These are phyloP conservation scores for Mesaphorura yosii DNA, from an alignment of 1,140 invertebrate genomes.

Conservation along the genomic window DNA sequence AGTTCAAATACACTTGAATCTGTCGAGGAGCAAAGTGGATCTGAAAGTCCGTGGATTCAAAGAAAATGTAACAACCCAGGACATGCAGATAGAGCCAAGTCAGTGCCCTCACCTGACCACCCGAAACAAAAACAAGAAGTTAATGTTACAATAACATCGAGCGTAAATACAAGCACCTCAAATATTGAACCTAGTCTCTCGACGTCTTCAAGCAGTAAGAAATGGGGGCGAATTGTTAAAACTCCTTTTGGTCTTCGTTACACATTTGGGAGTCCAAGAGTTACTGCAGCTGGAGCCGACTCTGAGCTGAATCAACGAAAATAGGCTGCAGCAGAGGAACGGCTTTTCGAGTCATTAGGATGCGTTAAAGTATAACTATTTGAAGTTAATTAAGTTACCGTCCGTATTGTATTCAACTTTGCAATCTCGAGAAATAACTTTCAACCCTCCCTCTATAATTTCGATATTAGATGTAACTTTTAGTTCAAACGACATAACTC, in stretches of 20 bases:
- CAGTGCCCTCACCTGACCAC: neutral
- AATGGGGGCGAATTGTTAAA: constrained; percentile 31
- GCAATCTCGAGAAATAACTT: too few species aligned
- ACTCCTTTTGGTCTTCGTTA: constrained; percentile 31
- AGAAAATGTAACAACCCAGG: constrained; percentile 21
- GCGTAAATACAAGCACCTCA: neutral
- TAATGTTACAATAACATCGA: constrained; percentile 2
- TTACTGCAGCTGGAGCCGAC: too few species aligned
- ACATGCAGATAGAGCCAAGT: neutral
- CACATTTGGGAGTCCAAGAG: constrained; percentile 27
- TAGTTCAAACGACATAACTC: too few species aligned
- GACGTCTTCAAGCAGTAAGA: constrained; percentile 12
- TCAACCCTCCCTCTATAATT: too few species aligned
- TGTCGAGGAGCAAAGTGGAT: constrained; percentile 22
- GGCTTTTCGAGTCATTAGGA: too few species aligned
- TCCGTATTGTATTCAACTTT: too few species aligned
- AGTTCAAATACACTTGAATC: constrained; percentile 24
- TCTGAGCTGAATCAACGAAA: too few species aligned
- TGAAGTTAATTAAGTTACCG: too few species aligned
- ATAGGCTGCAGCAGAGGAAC: too few species aligned
- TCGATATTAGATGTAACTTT: too few species aligned
- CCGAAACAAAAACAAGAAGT: neutral
- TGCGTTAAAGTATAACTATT: too few species aligned
- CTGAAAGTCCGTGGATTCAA: constrained; percentile 24
- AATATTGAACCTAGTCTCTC: neutral